A percentile compares a stretch with the other conserved stretches of the same genome.
phyloP scores from a whole-genome alignment of 2,113 vertebrate genomes.

The Sturnus vulgaris region DNA sequence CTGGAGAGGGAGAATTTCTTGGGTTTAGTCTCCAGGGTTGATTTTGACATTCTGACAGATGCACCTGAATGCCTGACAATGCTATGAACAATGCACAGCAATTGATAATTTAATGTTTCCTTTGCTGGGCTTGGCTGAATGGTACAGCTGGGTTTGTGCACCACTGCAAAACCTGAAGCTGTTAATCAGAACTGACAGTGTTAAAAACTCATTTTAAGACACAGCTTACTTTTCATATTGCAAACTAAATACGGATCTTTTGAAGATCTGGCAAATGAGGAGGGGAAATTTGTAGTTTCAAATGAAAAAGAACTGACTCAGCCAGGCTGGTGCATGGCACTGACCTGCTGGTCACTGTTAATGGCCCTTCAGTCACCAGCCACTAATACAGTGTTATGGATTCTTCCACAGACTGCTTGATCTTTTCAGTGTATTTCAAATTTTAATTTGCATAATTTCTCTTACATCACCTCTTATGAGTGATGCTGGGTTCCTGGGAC shows the following conservation, averaged over 20 bases:
- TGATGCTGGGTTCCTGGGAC: neutral
- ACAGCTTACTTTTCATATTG: neutral
- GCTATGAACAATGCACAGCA: neutral
- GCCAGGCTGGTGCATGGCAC: neutral
- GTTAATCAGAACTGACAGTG: neutral
- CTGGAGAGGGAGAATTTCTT: neutral
- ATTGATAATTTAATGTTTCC: neutral
- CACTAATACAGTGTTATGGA: neutral
- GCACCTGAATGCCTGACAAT: neutral
- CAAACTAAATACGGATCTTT: neutral
- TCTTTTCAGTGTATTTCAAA: neutral
- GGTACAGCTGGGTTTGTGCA: neutral
- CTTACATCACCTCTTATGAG: neutral
- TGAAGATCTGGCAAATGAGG: neutral
- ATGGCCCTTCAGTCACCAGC: neutral
- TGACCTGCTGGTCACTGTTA: neutral
- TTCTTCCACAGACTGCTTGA: neutral
- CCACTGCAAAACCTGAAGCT: neutral
- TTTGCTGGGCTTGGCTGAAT: neutral
- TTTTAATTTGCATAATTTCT: neutral
- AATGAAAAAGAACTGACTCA: neutral
- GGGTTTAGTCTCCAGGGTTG: neutral
- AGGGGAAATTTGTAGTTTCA: neutral
- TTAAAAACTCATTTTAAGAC: neutral
- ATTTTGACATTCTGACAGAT: neutral